Evolutionary conservation across 1,140 invertebrate genomes (phyloP), one percentile per base, ranked within the genome.

Genomic region (Pseudomyrmex cubaensis): DNA sequence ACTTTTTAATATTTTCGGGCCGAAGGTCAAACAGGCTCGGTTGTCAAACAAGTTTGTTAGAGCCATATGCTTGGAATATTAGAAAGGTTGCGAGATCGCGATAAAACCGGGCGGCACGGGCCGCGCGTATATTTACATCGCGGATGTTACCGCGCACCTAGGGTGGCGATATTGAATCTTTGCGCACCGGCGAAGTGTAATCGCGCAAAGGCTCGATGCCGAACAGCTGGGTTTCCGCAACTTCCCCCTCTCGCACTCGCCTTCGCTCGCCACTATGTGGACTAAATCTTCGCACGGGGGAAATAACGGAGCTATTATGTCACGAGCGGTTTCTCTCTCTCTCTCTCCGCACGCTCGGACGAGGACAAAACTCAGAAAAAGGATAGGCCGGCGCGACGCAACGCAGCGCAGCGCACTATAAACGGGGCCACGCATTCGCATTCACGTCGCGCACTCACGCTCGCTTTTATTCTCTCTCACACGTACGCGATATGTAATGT

Each of bases 251-350:
- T 1, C 59, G 13, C 59, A 54, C 44, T 52, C 25, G 4, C 12
- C 46, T 46, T 35, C 22, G 8, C 3, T 54, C 61, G 62, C n/a
- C 50, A 44, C 74, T 66, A 48, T 15, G 48, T 15, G 64, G 52
- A 25, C 66, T 74, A 82, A 78, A 84, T 74, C 85, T 35, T 54
- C 56, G 82, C 59, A 74, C 67, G 63, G 66, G 69, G 74, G 63
- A 87, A 84, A 77, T 80, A 84, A 87, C 85, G 74, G 74, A 70
- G 86, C 74, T 82, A 75, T 87, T 87, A 87, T 87, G 86, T 87
- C 86, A 87, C 80, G 62, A 82, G 44, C 44, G 66, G n/a, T 66
- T 17, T 78, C 22, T 76, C 62, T 44, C 74, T 63, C 44, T 2
- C 25, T 20, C 25, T 10, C 20, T 4, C 4, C 78, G 64, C 82